Evolutionary conservation across 2,797 vertebrate genomes (phyloP).

Genomic region (Fringilla coelebs): DNA sequence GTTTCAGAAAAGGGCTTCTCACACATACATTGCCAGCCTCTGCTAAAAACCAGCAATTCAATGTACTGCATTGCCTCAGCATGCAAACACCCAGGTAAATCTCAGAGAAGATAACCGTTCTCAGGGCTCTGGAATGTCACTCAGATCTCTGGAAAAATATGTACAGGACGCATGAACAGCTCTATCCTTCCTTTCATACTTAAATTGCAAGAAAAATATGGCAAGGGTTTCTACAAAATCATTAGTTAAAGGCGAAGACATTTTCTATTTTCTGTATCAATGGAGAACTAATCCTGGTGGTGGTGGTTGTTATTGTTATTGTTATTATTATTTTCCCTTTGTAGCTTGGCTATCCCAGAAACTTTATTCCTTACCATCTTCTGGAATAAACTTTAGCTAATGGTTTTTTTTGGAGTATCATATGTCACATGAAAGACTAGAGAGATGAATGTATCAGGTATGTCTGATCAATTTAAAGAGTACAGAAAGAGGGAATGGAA

Average conservation of each 20-base stretch:
- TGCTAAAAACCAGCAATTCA: background rate
- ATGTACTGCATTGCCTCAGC: background rate
- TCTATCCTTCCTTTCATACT: background rate
- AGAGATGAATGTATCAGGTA: background rate
- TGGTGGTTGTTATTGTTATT: accelerated
- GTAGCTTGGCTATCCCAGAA: background rate
- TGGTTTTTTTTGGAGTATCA: background rate
- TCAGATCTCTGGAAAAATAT: background rate
- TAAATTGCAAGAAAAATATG: background rate
- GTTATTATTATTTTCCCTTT: background rate
- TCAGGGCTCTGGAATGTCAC: background rate
- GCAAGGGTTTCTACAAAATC: background rate
- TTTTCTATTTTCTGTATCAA: background rate
- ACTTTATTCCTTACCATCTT: background rate
- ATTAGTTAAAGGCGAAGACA: background rate
- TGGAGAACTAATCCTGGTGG: background rate
- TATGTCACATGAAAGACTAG: background rate
- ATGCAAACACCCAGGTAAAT: background rate
- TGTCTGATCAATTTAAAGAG: background rate
- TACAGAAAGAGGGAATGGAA: background rate
- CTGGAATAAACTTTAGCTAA: background rate
- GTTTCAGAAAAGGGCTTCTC: background rate
- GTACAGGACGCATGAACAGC: background rate
- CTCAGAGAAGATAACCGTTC: background rate
- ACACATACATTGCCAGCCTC: background rate